Evolutionary conservation across 2,797 vertebrate genomes (phyloP).

Genomic region (Megalops cyprinoides): DNA sequence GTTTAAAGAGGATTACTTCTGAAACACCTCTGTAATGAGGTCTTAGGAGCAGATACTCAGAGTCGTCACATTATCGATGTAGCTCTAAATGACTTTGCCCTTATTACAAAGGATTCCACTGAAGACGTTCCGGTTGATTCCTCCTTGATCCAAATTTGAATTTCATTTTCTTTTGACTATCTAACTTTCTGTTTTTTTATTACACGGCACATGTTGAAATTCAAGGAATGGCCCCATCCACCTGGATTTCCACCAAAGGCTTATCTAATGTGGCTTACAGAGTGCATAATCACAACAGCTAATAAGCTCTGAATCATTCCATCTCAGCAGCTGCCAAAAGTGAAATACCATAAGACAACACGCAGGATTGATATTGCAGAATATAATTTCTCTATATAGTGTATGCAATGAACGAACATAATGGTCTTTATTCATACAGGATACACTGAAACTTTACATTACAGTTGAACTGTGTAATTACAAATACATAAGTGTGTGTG

Average conservation of each 20-base stretch:
- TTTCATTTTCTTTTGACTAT: conserved; percentile 12
- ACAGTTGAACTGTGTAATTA: too few species aligned
- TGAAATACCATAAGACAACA: conserved; percentile 13
- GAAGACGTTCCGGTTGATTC: conserved; percentile 17
- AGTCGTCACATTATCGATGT: conserved; percentile 16
- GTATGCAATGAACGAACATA: too few species aligned
- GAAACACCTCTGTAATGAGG: conserved; percentile 2
- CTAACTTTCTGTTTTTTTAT: conserved; percentile 10
- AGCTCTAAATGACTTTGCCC: conserved; percentile 22
- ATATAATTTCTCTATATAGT: neutral
- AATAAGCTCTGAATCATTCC: conserved; percentile 9
- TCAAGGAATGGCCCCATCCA: neutral
- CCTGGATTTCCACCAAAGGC: conserved; percentile 7
- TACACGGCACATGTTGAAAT: neutral
- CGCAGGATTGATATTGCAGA: neutral
- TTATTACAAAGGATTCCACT: conserved; percentile 22
- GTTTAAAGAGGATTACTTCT: conserved; percentile 30
- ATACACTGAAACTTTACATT: too few species aligned
- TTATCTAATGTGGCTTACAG: conserved; percentile 6
- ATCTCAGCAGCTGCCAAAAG: neutral
- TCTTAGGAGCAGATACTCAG: conserved; percentile 17
- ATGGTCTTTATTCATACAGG: too few species aligned
- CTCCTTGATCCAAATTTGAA: conserved; percentile 26
- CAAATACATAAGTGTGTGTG: too few species aligned
- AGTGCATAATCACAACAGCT: conserved; percentile 17